Evolutionary conservation across 1,140 invertebrate genomes (phyloP).

Genomic region (Euura lappo): DNA sequence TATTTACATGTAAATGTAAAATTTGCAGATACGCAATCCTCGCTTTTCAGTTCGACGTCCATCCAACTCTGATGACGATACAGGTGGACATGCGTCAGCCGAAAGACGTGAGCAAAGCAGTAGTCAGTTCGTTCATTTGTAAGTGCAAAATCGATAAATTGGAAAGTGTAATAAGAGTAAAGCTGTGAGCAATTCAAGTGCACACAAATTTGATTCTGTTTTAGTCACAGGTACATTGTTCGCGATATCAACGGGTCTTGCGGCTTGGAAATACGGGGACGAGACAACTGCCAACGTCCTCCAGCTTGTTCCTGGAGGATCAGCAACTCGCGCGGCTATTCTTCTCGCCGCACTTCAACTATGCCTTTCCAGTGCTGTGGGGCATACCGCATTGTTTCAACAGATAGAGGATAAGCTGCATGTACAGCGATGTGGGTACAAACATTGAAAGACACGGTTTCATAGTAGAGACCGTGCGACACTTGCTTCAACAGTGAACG

Average conservation of each 20-base stretch:
- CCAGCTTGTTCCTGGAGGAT: slow-evolving; percentile 67
- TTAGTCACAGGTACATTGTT: slow-evolving; percentile 69
- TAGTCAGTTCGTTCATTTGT: slow-evolving; percentile 71
- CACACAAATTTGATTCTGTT: slow-evolving; percentile 29
- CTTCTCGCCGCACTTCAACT: slow-evolving; percentile 75
- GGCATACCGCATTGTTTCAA: slow-evolving; percentile 77
- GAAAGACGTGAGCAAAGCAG: slow-evolving; percentile 67
- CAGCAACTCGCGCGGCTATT: slow-evolving; percentile 66
- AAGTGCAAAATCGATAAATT: slow-evolving; percentile 26
- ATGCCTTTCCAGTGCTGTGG: slow-evolving; percentile 76
- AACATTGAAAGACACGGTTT: slow-evolving; percentile 22
- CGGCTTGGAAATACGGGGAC: slow-evolving; percentile 67
- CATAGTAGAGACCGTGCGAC: background rate
- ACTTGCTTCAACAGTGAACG: background rate
- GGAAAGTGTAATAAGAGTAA: background rate
- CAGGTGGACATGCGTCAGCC: slow-evolving; percentile 81
- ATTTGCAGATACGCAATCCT: slow-evolving; percentile 51
- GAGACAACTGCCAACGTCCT: slow-evolving; percentile 60
- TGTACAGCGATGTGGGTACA: slow-evolving; percentile 61
- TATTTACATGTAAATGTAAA: too few species aligned
- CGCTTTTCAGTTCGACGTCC: slow-evolving; percentile 75
- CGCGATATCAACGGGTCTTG: slow-evolving; percentile 66
- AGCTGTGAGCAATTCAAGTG: background rate
- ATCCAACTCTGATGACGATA: slow-evolving; percentile 78
- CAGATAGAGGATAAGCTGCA: slow-evolving; percentile 70